Evolutionary conservation across 2,888 invertebrate genomes (phyloP).

Genomic region (Abrostola tripartita): DNA sequence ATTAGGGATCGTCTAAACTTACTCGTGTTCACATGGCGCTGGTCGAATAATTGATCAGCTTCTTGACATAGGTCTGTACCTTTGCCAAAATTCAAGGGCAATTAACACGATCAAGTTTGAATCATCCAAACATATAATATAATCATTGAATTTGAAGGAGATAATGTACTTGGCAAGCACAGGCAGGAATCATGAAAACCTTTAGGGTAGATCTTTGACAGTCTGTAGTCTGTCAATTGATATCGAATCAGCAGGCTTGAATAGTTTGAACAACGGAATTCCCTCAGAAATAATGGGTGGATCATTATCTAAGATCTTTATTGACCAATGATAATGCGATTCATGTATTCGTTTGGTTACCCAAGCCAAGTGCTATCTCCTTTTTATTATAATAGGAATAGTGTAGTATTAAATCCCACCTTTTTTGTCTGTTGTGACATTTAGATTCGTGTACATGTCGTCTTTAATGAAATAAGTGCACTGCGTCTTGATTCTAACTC

Average conservation of each 20-base stretch:
- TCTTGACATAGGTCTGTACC: neutral
- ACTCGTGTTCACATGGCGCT: slow-evolving; percentile 18
- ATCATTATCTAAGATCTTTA: too few species aligned
- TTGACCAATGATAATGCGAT: neutral
- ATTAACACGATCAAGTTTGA: slow-evolving; percentile 17
- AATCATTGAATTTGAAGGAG: slow-evolving; percentile 16
- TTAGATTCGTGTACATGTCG: slow-evolving; percentile 23
- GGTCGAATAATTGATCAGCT: neutral
- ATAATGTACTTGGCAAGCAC: slow-evolving; percentile 22
- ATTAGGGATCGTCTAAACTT: slow-evolving; percentile 23
- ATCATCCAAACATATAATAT: slow-evolving; percentile 1
- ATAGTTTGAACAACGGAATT: neutral
- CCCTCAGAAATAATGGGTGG: too few species aligned
- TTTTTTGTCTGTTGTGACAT: slow-evolving; percentile 29
- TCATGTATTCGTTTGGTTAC: neutral
- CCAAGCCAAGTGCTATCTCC: slow-evolving; percentile 22
- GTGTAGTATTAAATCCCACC: slow-evolving; percentile 32
- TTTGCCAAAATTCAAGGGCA: neutral
- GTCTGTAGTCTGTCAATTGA: neutral
- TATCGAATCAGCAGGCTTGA: neutral
- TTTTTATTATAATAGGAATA: slow-evolving; percentile 29
- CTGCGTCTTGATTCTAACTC: too few species aligned
- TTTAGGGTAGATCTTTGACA: neutral
- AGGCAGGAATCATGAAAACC: neutral
- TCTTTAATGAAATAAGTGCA: slow-evolving; percentile 9